phyloP scores from a whole-genome alignment of 2,888 invertebrate species.

The Himalopsyche anomala region DNA sequence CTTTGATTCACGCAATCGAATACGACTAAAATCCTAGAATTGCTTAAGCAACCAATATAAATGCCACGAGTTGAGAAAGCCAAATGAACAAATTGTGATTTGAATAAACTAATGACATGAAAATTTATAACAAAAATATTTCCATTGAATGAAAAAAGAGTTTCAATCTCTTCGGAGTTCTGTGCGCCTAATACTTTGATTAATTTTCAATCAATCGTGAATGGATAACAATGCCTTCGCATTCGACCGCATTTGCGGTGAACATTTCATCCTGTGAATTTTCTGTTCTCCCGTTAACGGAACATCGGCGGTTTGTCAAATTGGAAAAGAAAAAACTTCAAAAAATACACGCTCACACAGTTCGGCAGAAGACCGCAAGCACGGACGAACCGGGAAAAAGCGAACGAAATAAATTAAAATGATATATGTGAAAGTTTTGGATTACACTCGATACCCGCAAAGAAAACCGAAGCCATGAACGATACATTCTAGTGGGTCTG shows the following conservation, averaged over 20 bases:
- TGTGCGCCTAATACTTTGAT: neutral
- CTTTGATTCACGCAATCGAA: too few relatives aligned
- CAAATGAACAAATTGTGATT: too few relatives aligned
- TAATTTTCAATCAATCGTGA: conserved; percentile 13
- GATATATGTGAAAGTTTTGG: conserved; percentile 33
- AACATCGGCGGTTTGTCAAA: neutral
- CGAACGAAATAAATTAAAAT: conserved; percentile 26
- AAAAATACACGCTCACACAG: neutral
- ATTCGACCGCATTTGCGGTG: neutral
- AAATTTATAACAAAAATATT: too few relatives aligned
- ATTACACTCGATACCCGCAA: conserved; percentile 17
- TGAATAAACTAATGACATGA: too few relatives aligned
- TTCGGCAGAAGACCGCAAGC: conserved; percentile 7
- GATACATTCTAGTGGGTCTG: neutral
- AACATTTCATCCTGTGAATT: conserved; percentile 2
- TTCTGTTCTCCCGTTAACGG: conserved; percentile 25
- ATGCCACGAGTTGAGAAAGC: too few relatives aligned
- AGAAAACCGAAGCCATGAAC: neutral
- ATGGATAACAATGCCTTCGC: neutral
- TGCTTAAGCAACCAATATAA: too few relatives aligned
- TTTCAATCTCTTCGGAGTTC: neutral
- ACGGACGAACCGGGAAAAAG: conserved; percentile 12
- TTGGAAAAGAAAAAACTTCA: neutral
- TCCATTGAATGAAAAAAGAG: too few relatives aligned
- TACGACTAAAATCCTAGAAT: too few relatives aligned